Conservation (phyloP, 1,140 invertebrate species). For the Drosophila insularis region DNA sequence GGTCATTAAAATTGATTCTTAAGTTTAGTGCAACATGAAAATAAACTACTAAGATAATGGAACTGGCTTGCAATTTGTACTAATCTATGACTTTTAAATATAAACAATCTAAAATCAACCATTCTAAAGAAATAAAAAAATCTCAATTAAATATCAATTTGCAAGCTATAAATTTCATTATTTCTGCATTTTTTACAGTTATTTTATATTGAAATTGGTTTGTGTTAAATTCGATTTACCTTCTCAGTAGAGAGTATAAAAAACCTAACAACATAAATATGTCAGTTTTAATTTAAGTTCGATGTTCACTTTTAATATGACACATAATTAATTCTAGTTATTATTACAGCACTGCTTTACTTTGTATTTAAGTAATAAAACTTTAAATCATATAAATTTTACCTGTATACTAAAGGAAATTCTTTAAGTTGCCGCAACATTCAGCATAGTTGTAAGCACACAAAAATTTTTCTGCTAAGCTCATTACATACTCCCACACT, state of each 20-base stretch:
- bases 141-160: too few relatives aligned
- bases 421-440: conserved; percentile 24
- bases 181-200: too few relatives aligned
- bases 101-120: too few relatives aligned
- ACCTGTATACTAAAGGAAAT: conserved; percentile 12
- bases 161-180: too few relatives aligned
- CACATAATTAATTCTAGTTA: conserved; percentile 1
- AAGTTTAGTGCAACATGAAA: too few relatives aligned
- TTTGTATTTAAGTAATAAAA: neutral
- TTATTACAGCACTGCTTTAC: neutral
- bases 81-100: too few relatives aligned
- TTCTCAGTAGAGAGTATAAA: neutral
- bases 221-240: too few relatives aligned
- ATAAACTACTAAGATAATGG: too few relatives aligned
- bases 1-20: too few relatives aligned
- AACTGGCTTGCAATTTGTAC: too few relatives aligned
- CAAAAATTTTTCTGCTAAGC: conserved; percentile 36
- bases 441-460: conserved; percentile 5
- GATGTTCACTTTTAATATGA: neutral
- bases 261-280: neutral
- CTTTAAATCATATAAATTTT: conserved; percentile 7
- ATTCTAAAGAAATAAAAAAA: too few relatives aligned
- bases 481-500: conserved; percentile 26
- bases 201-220: too few relatives aligned
- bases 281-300: conserved; percentile 1